Evolutionary conservation across 2,113 vertebrate species (phyloP), one percentile per base, ranked within the genome.

Genomic region (Trogon surrucura): DNA sequence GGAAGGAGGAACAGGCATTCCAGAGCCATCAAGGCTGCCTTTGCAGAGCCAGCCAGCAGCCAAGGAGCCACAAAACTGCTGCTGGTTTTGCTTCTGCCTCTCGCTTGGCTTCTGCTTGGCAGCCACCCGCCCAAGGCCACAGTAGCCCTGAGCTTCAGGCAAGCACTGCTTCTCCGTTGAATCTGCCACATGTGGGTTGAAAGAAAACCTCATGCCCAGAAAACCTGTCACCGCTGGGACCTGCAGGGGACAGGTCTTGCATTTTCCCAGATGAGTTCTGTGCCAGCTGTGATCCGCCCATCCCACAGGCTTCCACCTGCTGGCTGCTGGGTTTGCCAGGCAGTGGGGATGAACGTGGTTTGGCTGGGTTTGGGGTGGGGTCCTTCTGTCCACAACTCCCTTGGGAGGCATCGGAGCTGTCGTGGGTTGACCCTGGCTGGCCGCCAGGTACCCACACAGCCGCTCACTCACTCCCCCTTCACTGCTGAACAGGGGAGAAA

Each of bases 191-290:
- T 19, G 29, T 10, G 44, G 23, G 10, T 8, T 85, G 36, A 48
- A 61, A 80, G 45, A 69, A 65, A 57, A 41, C 6, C 4, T 20
- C 32, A 53, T 4, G 10, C 15, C 8, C 47, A 57, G 30, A 34
- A 74, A 81, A 38, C 36, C 10, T 6, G 0, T 5, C 64, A 32
- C 50, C 5, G 0, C 23, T 41, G 32, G 18, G 38, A 30, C 26
- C 41, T 44, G 54, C 67, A 73, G 26, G 6, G 53, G 21, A 51
- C 47, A 14, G 34, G 25, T 67, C 56, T 34, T 8, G 6, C 3
- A 41, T 44, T 45, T 2, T 27, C 19, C 25, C 30, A 29, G 34
- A 25, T 3, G 2, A 29, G 0, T 2, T 47, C 29, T 0, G 0
- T 79, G 53, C 21, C 36, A 30, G 27, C 19, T 54, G 16, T 23